Percentiles rank a stretch among this genome's conserved stretches.
These are phyloP conservation scores for Scolopax rusticola DNA, from an alignment of 2,797 vertebrate species.

Conservation along the genomic window DNA sequence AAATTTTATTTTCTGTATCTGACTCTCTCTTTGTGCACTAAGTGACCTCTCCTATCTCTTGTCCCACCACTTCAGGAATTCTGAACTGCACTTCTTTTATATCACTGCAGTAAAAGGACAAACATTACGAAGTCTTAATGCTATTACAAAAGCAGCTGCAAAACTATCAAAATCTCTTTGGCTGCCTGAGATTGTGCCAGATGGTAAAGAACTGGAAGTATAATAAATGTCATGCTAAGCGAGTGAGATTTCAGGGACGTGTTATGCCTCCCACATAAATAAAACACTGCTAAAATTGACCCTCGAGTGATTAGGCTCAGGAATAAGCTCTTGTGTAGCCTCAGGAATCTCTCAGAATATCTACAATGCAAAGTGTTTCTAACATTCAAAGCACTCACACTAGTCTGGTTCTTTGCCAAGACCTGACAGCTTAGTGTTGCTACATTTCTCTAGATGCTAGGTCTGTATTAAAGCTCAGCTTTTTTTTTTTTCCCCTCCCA, in stretches of 20 bases:
- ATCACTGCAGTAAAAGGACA: not conserved
- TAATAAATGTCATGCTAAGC: conserved; percentile 24
- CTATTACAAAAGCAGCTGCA: conserved; percentile 6
- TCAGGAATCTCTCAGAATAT: not conserved
- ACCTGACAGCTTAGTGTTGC: not conserved
- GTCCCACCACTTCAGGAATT: not conserved
- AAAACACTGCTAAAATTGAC: conserved; percentile 31
- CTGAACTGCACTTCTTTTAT: not conserved
- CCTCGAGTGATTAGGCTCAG: not conserved
- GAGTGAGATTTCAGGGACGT: not conserved
- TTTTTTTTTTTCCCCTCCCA: not conserved
- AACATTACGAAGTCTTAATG: conserved; percentile 20
- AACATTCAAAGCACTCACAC: conserved; percentile 8
- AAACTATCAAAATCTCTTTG: not conserved
- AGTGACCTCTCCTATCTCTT: not conserved
- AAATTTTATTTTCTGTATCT: not conserved
- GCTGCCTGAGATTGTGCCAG: not conserved
- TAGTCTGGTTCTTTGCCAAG: conserved; percentile 38
- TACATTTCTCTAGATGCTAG: not conserved
- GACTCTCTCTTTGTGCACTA: not conserved
- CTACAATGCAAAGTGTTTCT: conserved; percentile 20
- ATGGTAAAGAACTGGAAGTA: conserved; percentile 34
- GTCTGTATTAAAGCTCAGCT: conserved; percentile 7
- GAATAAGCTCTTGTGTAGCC: conserved; percentile 18
- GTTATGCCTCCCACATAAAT: conserved; percentile 1